Evolutionary conservation across 2,113 vertebrate species (phyloP).

Genomic region (Pica pica): DNA sequence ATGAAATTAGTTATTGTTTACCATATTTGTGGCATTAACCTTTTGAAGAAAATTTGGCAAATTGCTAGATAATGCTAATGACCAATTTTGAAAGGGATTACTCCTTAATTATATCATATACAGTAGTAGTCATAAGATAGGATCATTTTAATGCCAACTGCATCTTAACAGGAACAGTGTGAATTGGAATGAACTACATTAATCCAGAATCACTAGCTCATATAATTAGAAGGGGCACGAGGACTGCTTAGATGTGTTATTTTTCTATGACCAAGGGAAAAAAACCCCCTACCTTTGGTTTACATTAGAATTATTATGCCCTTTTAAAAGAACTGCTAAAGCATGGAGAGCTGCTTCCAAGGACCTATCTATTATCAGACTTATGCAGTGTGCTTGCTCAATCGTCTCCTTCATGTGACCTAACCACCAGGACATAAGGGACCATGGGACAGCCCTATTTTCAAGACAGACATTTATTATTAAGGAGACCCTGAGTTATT

Average conservation of each 20-base stretch:
- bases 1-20: constrained; percentile 55
- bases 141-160: constrained; percentile 25
- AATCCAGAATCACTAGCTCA: constrained; percentile 17
- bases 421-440: neutral
- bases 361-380: neutral
- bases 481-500: neutral
- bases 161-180: neutral
- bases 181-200: neutral
- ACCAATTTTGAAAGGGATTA: constrained; percentile 49
- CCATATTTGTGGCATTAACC: constrained; percentile 22
- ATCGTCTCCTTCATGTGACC: neutral
- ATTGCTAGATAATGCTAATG: constrained; percentile 45
- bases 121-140: neutral
- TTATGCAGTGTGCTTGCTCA: neutral
- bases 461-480: neutral
- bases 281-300: neutral
- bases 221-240: neutral
- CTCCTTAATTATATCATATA: constrained; percentile 18
- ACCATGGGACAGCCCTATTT: neutral
- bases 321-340: neutral
- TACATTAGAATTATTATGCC: neutral
- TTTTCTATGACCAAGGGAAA: neutral
- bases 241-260: neutral
- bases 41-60: constrained; percentile 39
- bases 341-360: neutral